Conservation (phyloP, 2,888 invertebrate species). For the Orthosia gracilis region DNA sequence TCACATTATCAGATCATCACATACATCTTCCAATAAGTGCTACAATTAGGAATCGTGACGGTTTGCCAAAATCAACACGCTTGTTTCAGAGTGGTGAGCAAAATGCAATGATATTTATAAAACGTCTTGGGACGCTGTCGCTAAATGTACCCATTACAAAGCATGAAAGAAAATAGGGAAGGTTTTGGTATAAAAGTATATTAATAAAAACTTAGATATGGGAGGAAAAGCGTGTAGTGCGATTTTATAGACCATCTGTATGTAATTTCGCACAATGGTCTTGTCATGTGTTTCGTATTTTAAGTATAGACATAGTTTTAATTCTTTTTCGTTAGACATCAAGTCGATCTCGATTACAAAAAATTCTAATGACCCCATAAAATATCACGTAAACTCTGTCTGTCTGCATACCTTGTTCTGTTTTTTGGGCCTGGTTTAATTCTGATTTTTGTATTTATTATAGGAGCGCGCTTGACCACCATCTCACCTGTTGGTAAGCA, state of each 20-base stretch:
- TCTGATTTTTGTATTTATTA: too few relatives aligned
- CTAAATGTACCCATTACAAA: background rate
- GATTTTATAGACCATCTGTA: background rate
- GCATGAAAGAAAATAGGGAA: background rate
- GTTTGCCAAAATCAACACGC: slow-evolving; percentile 39
- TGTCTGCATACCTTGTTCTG: background rate
- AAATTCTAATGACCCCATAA: background rate
- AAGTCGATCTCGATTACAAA: background rate
- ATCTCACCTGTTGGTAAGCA: too few relatives aligned
- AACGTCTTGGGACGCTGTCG: slow-evolving; percentile 18
- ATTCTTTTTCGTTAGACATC: background rate
- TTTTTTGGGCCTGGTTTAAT: slow-evolving; percentile 11
- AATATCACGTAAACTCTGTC: slow-evolving; percentile 1
- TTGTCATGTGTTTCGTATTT: background rate
- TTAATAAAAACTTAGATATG: background rate
- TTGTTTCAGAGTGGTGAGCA: slow-evolving; percentile 16
- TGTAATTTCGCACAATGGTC: background rate
- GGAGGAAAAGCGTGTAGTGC: background rate
- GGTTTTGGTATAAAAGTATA: background rate
- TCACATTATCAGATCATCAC: slow-evolving; percentile 10
- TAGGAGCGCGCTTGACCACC: too few relatives aligned
- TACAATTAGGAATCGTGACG: background rate
- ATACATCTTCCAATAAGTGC: slow-evolving; percentile 24
- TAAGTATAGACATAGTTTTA: background rate
- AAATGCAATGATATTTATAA: slow-evolving; percentile 41